Evolutionary conservation across 2,888 invertebrate genomes (phyloP), one percentile per base, ranked within the genome.

Genomic region (Nomada lathburiana): DNA sequence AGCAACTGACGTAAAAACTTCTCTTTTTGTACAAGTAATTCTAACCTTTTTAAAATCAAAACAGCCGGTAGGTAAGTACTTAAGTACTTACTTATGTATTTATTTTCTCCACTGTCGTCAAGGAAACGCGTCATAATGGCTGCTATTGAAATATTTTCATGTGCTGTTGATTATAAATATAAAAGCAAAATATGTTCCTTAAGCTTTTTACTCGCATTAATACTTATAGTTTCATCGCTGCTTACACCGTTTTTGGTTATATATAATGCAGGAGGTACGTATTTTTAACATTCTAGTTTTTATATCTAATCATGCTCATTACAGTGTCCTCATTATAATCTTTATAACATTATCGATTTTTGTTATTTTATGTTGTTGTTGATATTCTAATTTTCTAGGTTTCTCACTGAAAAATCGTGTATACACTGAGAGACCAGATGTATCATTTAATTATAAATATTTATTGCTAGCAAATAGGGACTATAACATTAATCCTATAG

Each of bases 401-500:
- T 91, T 91, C 76, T 93, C 92, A 91, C 71, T 92, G 23, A 88
- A 81, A 80, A 92, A 91, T 89, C 89, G 91, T 65, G 85, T 91
- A 52, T 91, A 91, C 59, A 83, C 91, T 72, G 93, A 93, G 84
- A 89, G 81, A 42, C 92, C 93, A 26, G 80, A 89, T 75, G 86
- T 92, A 20, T 88, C 86, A 73, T 94, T 93, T 52, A 90, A 88
- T 53, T 91, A 93, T 63, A 93, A 92, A 85, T 94, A 94, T 82
- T 76, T 93, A 44, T 75, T 94, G 52, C 69, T 93, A 42, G 91
- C 88, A 26, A 93, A 93, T 69, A 90, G 88, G 72, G 89, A 89
- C 47, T 80, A 87, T 68, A 79, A 87, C 5, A 74, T 80, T 7
- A 74, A 87, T 29, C 93, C 93, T 26, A 85, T 92, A 50, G 83